Percentiles rank a stretch among this genome's conserved stretches.
These are phyloP conservation scores for Hemicentrotus pulcherrimus DNA, from an alignment of 35 echinoderm and acorn worm species.

Conservation along the genomic window DNA sequence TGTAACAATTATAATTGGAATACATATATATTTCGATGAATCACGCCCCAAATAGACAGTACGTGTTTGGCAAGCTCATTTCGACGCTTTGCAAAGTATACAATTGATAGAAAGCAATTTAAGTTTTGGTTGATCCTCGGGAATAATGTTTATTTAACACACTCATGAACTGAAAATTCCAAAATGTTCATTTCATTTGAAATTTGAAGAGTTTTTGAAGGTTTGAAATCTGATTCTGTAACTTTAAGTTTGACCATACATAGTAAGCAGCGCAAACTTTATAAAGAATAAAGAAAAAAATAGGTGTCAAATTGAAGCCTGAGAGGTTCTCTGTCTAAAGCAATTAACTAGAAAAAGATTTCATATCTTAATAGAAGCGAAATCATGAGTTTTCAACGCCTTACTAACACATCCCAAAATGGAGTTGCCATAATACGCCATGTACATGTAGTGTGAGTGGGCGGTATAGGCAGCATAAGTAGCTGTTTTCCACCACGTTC, in stretches of 20 bases:
- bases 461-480: neutral
- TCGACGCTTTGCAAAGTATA: neutral
- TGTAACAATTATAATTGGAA: neutral
- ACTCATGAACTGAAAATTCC: neutral
- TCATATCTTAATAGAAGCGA: neutral
- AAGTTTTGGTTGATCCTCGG: neutral
- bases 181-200: slow-evolving; percentile 19
- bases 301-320: slow-evolving; percentile 28
- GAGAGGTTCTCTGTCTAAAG: neutral
- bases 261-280: neutral
- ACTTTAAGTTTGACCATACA: neutral
- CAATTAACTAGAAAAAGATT: neutral
- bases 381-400: slow-evolving; percentile 16
- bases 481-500: slow-evolving; percentile 53
- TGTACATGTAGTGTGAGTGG: neutral
- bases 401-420: slow-evolving; percentile 24
- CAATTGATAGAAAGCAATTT: neutral
- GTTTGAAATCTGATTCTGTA: slow-evolving; percentile 33
- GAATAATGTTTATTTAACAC: neutral
- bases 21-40: neutral
- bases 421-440: slow-evolving; percentile 2
- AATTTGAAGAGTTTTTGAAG: neutral
- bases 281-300: neutral
- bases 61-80: neutral
- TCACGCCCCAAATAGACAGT: neutral